Base-by-base conservation (phyloP, 2,113 vertebrate species). In the Grammomys surdaster region DNA sequence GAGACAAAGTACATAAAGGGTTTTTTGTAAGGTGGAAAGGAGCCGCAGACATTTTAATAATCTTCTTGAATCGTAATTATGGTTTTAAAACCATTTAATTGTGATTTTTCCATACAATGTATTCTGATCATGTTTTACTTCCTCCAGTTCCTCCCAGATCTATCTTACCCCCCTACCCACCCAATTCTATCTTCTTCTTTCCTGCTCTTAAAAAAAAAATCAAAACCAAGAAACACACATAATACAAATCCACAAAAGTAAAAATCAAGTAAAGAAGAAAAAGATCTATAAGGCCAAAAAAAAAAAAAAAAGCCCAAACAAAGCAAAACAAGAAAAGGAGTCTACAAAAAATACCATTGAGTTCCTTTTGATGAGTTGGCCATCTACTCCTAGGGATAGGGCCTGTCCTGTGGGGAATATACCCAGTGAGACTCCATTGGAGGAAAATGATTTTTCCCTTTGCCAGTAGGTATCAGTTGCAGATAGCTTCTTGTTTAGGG, bases 1-100 rank as follows among this genome's bases (percentile, higher is more conserved):
- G 40, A 82, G 89, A 72, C 88, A 89, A 69, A 26, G 9, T 78
- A 46, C 90, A 69, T 56, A 77, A 48, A 86, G 72, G 46, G 7
- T 36, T 84, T 91, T 89, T 90, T 91, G 48, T 56, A 75, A 82
- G 92, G 51, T 89, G 72, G 26, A 31, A 43, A 91, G 92, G 56
- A 70, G 48, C 11, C 58, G 0, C 33, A 91, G 87, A 87, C 48
- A 93, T 77, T 89, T 76, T 72, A 95, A 54, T 92, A 89, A 70
- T 67, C 63, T 94, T 88, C 36, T 51, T 84, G 24, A 48, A 67
- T 92, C 82, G 26, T 70, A 72, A n/a, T 36, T 70, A 67, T 78
- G 60, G 60, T 85, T 93, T 95, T 85, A 60, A 63, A 31, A 84
- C 31, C 1, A 43, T 63, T 65, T 85, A 65, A 31, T 85, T 85